Evolutionary conservation across 1,140 invertebrate species (phyloP), one percentile per base, ranked within the genome.

Genomic region (Magallana ariakensis): DNA sequence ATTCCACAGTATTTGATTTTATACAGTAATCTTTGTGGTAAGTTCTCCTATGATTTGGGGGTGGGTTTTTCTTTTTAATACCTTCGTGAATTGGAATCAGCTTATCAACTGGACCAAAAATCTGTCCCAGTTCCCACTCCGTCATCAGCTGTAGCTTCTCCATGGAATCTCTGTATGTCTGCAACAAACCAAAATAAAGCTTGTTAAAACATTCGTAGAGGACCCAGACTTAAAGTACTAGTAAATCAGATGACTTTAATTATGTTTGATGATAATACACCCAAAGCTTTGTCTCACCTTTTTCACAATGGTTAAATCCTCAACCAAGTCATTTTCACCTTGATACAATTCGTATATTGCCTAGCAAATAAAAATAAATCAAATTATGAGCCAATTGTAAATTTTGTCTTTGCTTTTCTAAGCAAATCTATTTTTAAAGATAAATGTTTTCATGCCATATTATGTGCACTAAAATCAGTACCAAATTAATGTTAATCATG

Each of bases 261-360:
- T 15, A 62, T 19, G 33, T 46, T 46, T 46, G 33, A 46, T 46
- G 33, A 62, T 62, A 15, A 62, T 46, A 62, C 19, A 62, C 19
- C 15, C 60, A 62, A 2, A 62, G 11, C 53, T 8, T 83, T 9
- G 15, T 87, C 91, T 92, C 90, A 94, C 94, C 90, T 93, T 94
- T 92, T 94, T 94, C 0, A 96, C 93, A 85, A 95, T 91, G 58
- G 89, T 91, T 0, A 96, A 91, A 89, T 96, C 95, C 87, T 95
- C 94, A n/a, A 96, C 91, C 6, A 96, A 89, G 66, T 95, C 94
- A 90, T 95, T 93, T 93, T 96, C 95, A 56, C 95, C 95, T 87
- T 95, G 95, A 90, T 95, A 96, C 54, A 96, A 89, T 87, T 96
- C 96, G 91, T 95, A 96, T 86, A 96, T 94, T 10, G 94, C 93